Evolutionary conservation across 1,140 invertebrate genomes (phyloP).

Genomic region (Rhopalosiphum maidis): DNA sequence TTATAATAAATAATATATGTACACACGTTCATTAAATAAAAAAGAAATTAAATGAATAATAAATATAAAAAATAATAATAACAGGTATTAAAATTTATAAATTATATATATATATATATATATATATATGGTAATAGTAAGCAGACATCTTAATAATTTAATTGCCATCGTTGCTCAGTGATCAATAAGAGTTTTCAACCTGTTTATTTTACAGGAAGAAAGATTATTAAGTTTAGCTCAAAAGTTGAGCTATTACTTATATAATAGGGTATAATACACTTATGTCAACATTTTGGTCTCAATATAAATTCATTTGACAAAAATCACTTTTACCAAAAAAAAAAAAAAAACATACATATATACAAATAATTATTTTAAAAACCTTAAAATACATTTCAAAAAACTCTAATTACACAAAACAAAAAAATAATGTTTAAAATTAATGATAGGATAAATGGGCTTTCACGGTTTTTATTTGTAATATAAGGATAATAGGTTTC

Average conservation of each 20-base stretch:
- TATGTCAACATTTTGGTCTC: neutral
- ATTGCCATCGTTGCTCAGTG: neutral
- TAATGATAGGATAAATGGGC: neutral
- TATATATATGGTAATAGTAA: conserved; percentile 36
- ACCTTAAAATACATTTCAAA: neutral
- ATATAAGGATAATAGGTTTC: neutral
- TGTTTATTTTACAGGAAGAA: neutral
- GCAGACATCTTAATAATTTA: conserved; percentile 1
- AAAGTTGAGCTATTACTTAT: neutral
- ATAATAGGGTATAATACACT: neutral
- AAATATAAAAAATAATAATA: conserved; percentile 41
- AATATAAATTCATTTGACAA: neutral
- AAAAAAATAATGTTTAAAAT: neutral
- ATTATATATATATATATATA: conserved; percentile 29
- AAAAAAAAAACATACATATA: neutral
- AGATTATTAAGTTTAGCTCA: neutral
- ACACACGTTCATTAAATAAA: conserved; percentile 39
- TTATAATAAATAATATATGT: conserved; percentile 39
- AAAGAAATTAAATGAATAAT: neutral
- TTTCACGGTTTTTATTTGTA: neutral
- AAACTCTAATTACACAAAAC: conserved; percentile 4
- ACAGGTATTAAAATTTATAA: conserved; percentile 47
- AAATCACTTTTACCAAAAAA: neutral
- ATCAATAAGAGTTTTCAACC: neutral
- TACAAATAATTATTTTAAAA: conserved; percentile 20